Percentiles rank a stretch among this genome's conserved stretches.
Evolutionary conservation across 64 coral and sea anemone species (phyloP).

Genomic region (Cladopsammia gracilis): DNA sequence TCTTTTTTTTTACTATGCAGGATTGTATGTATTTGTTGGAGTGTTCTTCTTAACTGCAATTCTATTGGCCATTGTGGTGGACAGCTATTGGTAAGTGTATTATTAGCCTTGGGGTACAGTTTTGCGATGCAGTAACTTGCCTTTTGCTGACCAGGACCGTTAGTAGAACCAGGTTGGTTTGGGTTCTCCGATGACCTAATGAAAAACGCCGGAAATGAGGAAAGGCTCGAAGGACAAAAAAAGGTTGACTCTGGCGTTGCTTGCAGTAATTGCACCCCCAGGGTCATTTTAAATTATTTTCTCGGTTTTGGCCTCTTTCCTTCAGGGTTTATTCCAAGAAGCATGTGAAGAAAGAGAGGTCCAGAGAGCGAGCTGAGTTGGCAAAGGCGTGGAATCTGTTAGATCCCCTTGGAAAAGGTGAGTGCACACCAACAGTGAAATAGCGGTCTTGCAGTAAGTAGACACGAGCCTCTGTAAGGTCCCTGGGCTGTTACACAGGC

Average conservation of each 20-base stretch:
- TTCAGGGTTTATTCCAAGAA: conserved; percentile 90
- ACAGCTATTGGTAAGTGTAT: conserved; percentile 91
- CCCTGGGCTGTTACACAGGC: no score
- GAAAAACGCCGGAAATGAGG: no score
- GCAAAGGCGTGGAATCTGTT: conserved; percentile 97
- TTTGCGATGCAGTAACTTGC: no score
- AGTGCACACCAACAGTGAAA: not conserved
- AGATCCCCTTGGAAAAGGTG: conserved; percentile 91
- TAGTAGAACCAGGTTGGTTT: no score
- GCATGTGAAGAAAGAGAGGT: conserved; percentile 93
- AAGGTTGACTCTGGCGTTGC: no score
- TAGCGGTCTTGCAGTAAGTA: not conserved
- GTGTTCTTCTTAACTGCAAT: conserved; percentile 95
- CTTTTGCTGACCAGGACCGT: no score
- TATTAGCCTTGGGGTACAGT: no score
- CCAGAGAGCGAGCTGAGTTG: conserved; percentile 87
- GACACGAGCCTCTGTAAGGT: no score
- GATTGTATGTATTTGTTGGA: conserved; percentile 91
- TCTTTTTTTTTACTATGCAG: conserved; percentile 45
- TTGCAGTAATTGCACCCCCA: no score
- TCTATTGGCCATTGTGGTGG: conserved; percentile 90
- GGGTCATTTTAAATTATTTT: not conserved
- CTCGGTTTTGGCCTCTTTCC: not conserved
- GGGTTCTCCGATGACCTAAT: no score
- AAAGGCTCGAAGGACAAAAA: no score